Base-by-base conservation (phyloP, 2,888 invertebrate species). In the Amphipyra berbera region DNA sequence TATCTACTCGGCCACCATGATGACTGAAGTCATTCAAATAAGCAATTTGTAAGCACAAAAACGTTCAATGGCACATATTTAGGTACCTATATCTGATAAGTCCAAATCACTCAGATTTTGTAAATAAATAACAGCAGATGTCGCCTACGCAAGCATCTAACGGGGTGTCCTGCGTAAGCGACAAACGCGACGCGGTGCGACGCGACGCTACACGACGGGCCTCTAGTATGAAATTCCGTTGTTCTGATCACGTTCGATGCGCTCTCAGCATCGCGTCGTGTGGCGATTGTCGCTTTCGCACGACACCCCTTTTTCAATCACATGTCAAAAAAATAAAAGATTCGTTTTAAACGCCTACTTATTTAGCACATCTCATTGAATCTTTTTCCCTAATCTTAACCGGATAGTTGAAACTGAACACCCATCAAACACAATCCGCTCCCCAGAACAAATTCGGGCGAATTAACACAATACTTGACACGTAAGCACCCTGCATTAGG, bases 391-490 rank as follows among this genome's bases (percentile, higher is more conserved):
- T 50, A 67, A 48, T 70, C 48, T 74, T 47, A 27, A 49, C 14
- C 54, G 47, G 55, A 40, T 45, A 66, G 65, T 59, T 59, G 49
- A 42, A 68, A 70, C 54, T 60, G 55, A 61, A 66, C 55, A 66
- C 64, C 61, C 52, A 35, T n/a, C 61, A 54, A 61, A 69, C 57
- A 27, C 44, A 60, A 64, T 64, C 56, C 54, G 38, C 62, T 60
- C 72, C 63, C 74, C 69, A 60, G 73, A 75, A 76, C 71, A 77
- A 78, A 83, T 77, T 72, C 78, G 68, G 65, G 72, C 70, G 74
- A 74, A 81, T 83, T 85, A 87, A 85, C 84, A 69, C 82, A 82
- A 76, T 83, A 83, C 85, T 87, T 83, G 86, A 83, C 86, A 82
- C 75, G 74, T 78, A 81, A 54, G 45, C 33, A 65, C 52, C 54